Percentiles rank a stretch among this genome's conserved stretches.
Conservation (phyloP, 2,888 invertebrate species). For the Anodontia alba region DNA sequence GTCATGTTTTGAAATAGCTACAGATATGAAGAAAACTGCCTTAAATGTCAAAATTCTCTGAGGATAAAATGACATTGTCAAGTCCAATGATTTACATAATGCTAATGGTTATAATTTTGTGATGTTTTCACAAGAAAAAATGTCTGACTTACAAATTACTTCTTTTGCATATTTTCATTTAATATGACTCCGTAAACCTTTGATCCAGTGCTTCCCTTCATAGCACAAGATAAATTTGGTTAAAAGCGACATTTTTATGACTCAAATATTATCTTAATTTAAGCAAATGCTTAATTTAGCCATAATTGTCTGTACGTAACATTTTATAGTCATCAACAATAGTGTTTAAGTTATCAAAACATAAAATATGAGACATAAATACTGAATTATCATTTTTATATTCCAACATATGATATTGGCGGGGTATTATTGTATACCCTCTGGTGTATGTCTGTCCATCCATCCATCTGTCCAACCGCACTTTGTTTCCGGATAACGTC, state of each 20-base stretch:
- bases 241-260: neutral
- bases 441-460: no score
- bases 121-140: constrained; percentile 10
- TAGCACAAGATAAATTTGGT: neutral
- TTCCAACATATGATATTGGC: no score
- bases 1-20: neutral
- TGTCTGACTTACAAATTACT: constrained; percentile 8
- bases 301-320: constrained; percentile 2
- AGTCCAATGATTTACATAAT: neutral
- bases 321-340: constrained; percentile 1
- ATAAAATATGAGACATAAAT: neutral
- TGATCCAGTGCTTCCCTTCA: neutral
- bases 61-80: neutral
- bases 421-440: no score
- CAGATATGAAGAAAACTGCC: neutral
- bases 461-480: no score
- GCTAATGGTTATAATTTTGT: constrained; percentile 1
- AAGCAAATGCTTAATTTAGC: constrained; percentile 14
- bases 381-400: neutral
- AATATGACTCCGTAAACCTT: neutral
- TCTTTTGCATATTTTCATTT: neutral
- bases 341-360: neutral
- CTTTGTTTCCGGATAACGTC: no score
- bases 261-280: neutral
- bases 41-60: neutral